Conservation (phyloP, 2,797 vertebrate genomes). For the Nyctibius grandis region DNA sequence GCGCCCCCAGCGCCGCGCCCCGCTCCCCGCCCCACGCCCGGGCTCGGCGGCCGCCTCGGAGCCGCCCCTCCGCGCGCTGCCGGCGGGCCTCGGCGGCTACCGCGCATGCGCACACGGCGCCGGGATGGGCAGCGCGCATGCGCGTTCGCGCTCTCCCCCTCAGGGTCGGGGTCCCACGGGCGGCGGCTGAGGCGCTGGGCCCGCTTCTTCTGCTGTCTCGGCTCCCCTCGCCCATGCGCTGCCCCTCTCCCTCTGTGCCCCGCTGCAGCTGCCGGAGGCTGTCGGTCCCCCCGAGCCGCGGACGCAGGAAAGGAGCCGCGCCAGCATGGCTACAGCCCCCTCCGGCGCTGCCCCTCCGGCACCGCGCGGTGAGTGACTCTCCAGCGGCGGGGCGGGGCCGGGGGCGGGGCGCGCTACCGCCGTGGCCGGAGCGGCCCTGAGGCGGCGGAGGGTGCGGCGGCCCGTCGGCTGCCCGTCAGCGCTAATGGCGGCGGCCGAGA, state of each 20-base stretch:
- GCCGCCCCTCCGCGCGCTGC: rapidly evolving
- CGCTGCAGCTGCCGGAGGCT: neutral
- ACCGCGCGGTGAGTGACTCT: neutral
- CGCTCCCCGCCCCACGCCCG: rapidly evolving
- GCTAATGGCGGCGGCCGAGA: too few relatives aligned
- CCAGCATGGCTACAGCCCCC: neutral
- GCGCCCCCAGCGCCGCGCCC: too few relatives aligned
- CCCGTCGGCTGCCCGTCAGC: rapidly evolving
- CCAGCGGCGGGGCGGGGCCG: neutral
- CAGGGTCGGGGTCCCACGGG: too few relatives aligned
- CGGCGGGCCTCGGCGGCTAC: rapidly evolving
- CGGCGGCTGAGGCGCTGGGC: rapidly evolving
- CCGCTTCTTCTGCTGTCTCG: rapidly evolving
- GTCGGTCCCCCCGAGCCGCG: neutral
- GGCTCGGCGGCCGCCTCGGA: rapidly evolving
- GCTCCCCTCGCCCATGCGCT: neutral
- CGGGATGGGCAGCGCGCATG: rapidly evolving
- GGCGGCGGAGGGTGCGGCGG: neutral
- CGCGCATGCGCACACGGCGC: neutral
- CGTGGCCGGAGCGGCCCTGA: rapidly evolving
- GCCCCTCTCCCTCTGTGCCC: neutral
- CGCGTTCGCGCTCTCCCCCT: rapidly evolving
- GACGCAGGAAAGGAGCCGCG: neutral
- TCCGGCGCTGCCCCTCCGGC: neutral
- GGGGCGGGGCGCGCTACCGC: neutral